These are phyloP conservation scores for Apantesis nais DNA, from an alignment of 2,888 invertebrate species.

Conservation along the genomic window DNA sequence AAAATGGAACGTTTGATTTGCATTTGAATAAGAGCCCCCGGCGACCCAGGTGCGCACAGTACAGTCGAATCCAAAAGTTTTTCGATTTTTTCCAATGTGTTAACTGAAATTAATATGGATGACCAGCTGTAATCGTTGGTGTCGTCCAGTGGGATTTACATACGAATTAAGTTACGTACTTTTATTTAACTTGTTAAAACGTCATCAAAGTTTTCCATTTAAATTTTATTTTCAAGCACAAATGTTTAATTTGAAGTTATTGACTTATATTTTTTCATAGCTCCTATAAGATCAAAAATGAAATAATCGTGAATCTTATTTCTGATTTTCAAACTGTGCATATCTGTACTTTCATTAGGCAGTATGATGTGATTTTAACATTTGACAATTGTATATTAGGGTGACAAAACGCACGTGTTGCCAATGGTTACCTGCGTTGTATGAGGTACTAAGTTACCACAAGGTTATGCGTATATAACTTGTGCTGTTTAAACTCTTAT, in stretches of 20 bases:
- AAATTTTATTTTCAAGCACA: neutral
- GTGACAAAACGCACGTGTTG: constrained; percentile 65
- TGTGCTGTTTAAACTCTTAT: neutral
- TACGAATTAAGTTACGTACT: constrained; percentile 52
- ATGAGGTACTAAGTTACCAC: constrained; percentile 9
- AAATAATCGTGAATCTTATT: neutral
- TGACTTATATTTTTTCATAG: neutral
- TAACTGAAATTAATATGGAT: constrained; percentile 71
- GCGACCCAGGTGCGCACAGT: constrained; percentile 84
- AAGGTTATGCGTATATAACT: constrained; percentile 2
- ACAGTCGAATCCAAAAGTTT: constrained; percentile 75
- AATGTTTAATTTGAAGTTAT: neutral
- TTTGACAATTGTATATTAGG: constrained; percentile 61
- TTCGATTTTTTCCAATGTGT: constrained; percentile 55
- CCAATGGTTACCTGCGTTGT: constrained; percentile 32
- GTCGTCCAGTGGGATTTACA: constrained; percentile 61
- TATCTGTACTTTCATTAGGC: constrained; percentile 68
- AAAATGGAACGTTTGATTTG: constrained; percentile 87
- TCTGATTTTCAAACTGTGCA: constrained; percentile 28
- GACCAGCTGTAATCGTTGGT: constrained; percentile 69
- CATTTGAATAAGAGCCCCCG: constrained; percentile 85
- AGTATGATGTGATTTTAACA: constrained; percentile 66
- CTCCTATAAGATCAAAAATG: neutral
- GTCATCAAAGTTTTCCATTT: constrained; percentile 23
- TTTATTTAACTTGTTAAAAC: constrained; percentile 41